These are phyloP conservation scores for Tipula lateralis DNA, from an alignment of 2,888 invertebrate genomes.

Conservation along the genomic window DNA sequence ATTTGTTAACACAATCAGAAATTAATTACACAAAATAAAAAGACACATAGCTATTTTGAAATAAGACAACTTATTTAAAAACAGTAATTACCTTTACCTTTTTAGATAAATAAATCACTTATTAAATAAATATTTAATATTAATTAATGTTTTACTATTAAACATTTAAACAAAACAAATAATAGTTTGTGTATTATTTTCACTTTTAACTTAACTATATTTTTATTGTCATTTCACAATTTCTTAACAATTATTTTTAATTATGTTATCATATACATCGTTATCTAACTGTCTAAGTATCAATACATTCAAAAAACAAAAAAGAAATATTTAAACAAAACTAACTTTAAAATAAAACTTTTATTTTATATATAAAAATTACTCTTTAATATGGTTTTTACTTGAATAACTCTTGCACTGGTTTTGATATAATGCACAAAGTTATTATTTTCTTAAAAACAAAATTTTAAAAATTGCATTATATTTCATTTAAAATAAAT, in stretches of 20 bases:
- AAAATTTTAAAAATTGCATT: background rate
- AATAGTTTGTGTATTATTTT: background rate
- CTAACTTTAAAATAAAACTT: background rate
- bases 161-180: background rate
- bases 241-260: constrained; percentile 11
- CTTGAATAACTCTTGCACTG: background rate
- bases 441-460: background rate
- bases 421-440: background rate
- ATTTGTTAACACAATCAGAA: background rate
- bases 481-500: background rate
- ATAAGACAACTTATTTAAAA: background rate
- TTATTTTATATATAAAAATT: background rate
- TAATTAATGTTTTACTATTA: background rate
- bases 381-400: background rate
- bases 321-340: background rate
- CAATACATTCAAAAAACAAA: background rate
- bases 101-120: background rate
- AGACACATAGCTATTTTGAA: background rate
- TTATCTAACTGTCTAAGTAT: constrained; percentile 9
- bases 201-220: constrained; percentile 2
- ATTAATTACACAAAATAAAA: constrained; percentile 4
- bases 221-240: background rate
- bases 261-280: background rate
- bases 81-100: background rate
- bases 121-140: background rate